A percentile compares a stretch with the other conserved stretches of the same genome.
Conservation (phyloP, 2,113 vertebrate species). For the Crotalus tigris region DNA sequence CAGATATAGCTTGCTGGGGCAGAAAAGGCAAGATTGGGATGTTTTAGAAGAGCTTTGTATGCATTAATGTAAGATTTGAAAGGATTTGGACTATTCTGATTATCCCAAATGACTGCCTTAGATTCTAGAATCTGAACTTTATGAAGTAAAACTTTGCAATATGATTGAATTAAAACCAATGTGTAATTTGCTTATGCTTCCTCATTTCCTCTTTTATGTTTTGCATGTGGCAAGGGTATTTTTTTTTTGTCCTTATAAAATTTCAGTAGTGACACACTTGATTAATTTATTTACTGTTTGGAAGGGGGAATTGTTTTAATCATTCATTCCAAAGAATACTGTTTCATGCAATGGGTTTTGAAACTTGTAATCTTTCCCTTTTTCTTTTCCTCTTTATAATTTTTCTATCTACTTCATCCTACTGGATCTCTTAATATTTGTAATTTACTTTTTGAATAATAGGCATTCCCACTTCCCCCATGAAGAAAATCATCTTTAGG, state of each 20-base stretch:
- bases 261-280: not conserved
- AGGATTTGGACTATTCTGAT: not conserved
- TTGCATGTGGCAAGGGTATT: accelerated
- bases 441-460: conserved; percentile 53
- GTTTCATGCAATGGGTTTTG: conserved; percentile 54
- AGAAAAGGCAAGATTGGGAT: not conserved
- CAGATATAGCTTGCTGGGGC: not conserved
- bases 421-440: conserved; percentile 25
- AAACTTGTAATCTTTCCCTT: conserved; percentile 26
- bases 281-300: conserved; percentile 38
- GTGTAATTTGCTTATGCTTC: not conserved
- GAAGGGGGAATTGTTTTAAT: conserved; percentile 53
- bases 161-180: not conserved
- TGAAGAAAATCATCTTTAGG: conserved; percentile 39
- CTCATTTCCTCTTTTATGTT: not conserved
- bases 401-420: not conserved
- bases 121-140: not conserved
- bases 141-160: not conserved
- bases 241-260: not conserved
- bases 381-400: conserved; percentile 27
- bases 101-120: not conserved
- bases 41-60: not conserved
- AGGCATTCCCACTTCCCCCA: conserved; percentile 30
- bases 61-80: not conserved
- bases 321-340: conserved; percentile 33